Percentiles rank a stretch among this genome's conserved stretches.
Evolutionary conservation across 2,888 invertebrate genomes (phyloP).

Genomic region (Ormyrus labotus): DNA sequence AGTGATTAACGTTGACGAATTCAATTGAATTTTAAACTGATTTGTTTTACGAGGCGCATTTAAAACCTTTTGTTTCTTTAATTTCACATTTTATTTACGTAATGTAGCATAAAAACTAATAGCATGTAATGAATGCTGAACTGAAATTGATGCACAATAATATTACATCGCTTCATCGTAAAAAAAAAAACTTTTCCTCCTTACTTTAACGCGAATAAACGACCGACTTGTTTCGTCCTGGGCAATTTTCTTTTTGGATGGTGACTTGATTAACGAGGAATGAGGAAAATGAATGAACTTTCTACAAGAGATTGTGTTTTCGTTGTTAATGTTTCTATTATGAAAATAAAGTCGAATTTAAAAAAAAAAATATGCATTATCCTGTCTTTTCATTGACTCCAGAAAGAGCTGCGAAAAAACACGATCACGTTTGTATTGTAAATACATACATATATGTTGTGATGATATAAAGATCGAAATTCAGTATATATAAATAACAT

Average conservation of each 20-base stretch:
- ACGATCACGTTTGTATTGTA: conserved; percentile 29
- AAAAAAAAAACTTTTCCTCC: too few species aligned
- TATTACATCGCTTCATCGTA: too few species aligned
- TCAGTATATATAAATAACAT: conserved; percentile 15
- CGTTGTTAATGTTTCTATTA: conserved; percentile 52
- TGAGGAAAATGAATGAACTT: conserved; percentile 31
- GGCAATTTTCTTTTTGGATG: too few species aligned
- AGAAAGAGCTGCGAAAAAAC: conserved; percentile 18
- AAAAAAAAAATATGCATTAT: conserved; percentile 6
- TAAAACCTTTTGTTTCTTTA: too few species aligned
- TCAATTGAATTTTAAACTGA: too few species aligned
- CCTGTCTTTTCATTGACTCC: conserved; percentile 23
- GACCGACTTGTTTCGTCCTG: too few species aligned
- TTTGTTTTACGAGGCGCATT: too few species aligned
- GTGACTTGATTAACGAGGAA: conserved; percentile 26
- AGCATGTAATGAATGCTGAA: too few species aligned
- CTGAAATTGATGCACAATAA: too few species aligned
- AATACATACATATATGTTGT: conserved; percentile 14
- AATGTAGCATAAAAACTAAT: too few species aligned
- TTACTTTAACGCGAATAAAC: too few species aligned
- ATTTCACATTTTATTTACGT: too few species aligned
- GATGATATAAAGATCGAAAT: conserved; percentile 17
- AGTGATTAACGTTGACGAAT: background rate
- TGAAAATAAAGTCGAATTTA: conserved; percentile 48
- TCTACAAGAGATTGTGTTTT: conserved; percentile 49